A percentile compares a stretch with the other conserved stretches of the same genome.
Evolutionary conservation across 1,140 invertebrate genomes (phyloP).

Genomic region (Zaprionus capensis): DNA sequence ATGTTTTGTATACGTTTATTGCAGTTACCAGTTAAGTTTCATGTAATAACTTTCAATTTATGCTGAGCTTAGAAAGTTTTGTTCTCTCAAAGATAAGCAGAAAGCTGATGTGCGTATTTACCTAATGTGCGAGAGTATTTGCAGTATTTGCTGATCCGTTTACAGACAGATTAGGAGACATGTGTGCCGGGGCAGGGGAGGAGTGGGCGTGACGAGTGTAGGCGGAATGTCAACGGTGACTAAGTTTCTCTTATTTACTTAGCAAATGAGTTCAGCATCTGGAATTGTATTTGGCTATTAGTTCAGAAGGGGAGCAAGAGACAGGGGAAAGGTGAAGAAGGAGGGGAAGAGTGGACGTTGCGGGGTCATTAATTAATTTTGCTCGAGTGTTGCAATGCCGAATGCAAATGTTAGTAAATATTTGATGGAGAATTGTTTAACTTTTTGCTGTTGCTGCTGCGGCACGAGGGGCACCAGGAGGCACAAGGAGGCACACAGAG

Average conservation of each 20-base stretch:
- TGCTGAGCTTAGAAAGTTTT: background rate
- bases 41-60: background rate
- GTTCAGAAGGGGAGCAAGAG: background rate
- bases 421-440: conserved; percentile 44
- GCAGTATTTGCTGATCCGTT: background rate
- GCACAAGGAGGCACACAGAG: background rate
- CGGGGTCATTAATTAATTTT: conserved; percentile 39
- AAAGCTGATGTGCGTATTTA: background rate
- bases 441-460: conserved; percentile 33
- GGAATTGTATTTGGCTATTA: conserved; percentile 30
- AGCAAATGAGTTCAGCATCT: conserved; percentile 38
- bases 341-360: background rate
- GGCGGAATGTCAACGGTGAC: conserved; percentile 14
- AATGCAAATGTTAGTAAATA: conserved; percentile 58
- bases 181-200: background rate
- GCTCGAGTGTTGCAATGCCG: conserved; percentile 2
- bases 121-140: background rate
- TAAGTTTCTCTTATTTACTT: conserved; percentile 18
- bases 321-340: background rate
- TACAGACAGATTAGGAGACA: background rate
- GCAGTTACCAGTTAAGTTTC: background rate
- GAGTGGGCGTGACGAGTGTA: background rate
- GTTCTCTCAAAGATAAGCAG: background rate
- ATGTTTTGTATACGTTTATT: background rate
- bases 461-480: background rate